These are phyloP conservation scores for Anticlea derivata DNA, from an alignment of 2,888 invertebrate species.

Conservation along the genomic window DNA sequence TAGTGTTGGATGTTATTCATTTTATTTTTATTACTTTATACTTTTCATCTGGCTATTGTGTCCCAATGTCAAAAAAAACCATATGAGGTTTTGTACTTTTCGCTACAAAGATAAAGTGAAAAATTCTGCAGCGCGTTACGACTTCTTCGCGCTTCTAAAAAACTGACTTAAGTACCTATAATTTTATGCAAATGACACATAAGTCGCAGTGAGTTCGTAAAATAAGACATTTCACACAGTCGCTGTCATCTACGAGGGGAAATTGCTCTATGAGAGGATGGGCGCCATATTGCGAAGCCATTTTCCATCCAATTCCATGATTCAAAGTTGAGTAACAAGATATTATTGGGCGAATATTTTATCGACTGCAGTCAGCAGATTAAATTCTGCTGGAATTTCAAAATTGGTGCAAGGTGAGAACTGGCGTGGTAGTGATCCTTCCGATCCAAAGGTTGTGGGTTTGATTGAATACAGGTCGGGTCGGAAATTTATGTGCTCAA, in stretches of 20 bases:
- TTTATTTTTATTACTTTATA: no score
- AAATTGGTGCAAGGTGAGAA: no score
- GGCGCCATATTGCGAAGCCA: constrained; percentile 56
- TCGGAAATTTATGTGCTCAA: no score
- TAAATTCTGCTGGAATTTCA: background rate
- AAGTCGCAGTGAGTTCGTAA: constrained; percentile 37
- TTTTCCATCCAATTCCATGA: constrained; percentile 63
- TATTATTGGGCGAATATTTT: background rate
- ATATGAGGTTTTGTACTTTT: no score
- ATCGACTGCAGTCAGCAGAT: constrained; percentile 6
- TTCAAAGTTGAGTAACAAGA: constrained; percentile 41
- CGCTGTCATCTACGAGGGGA: constrained; percentile 44
- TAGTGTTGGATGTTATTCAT: no score
- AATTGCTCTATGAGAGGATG: constrained; percentile 42
- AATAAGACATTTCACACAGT: constrained; percentile 42
- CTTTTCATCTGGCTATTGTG: no score
- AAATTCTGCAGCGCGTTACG: constrained; percentile 5
- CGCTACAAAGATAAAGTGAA: no score
- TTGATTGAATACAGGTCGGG: no score
- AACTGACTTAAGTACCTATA: constrained; percentile 25
- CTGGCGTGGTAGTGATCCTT: no score
- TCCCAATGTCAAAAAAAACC: no score
- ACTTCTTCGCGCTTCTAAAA: constrained; percentile 9
- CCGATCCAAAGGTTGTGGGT: no score
- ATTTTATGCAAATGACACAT: constrained; percentile 30